These are phyloP conservation scores for Scylla paramamosain DNA, from an alignment of 1,140 invertebrate species.

Conservation along the genomic window DNA sequence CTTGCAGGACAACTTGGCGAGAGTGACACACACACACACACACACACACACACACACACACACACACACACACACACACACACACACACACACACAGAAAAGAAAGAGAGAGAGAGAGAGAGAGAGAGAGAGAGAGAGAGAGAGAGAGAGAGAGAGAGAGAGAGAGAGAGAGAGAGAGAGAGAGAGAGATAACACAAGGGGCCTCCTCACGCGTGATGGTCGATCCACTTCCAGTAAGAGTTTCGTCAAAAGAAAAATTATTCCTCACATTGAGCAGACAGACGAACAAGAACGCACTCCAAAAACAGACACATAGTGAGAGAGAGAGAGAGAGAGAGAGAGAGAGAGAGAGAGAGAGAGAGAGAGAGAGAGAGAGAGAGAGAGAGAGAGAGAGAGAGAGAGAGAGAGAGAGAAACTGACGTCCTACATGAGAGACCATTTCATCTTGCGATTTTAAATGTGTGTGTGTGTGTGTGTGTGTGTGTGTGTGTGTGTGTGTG, in stretches of 20 bases:
- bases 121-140: background rate
- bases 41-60: constrained; percentile 12
- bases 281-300: background rate
- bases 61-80: background rate
- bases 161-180: background rate
- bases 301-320: no score
- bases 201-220: background rate
- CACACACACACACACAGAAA: background rate
- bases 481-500: no score
- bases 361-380: no score
- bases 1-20: background rate
- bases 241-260: background rate
- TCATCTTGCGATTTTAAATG: no score
- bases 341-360: no score
- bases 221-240: background rate
- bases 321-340: no score
- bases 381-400: no score
- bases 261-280: background rate
- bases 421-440: no score
- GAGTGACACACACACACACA: background rate
- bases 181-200: background rate
- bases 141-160: background rate
- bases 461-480: no score
- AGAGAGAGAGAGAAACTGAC: no score
- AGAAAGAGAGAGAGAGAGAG: constrained; percentile 7